A percentile compares a stretch with the other conserved stretches of the same genome.
Evolutionary conservation across 2,888 invertebrate species (phyloP).

Genomic region (Drosophila mayaguana): DNA sequence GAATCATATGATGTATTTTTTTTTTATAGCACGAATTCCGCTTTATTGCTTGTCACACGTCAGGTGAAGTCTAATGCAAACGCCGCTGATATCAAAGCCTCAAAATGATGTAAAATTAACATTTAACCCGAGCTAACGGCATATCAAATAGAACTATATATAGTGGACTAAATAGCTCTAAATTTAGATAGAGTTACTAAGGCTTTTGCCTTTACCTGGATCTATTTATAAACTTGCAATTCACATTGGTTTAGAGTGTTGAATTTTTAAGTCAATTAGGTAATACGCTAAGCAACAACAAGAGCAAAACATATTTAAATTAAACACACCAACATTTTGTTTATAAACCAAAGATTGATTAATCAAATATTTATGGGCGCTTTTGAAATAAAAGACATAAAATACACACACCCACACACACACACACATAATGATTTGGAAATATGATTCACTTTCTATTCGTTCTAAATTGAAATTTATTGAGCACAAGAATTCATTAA

Average conservation of each 20-base stretch:
- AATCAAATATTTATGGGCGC: conserved; percentile 15
- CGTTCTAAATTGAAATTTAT: not conserved
- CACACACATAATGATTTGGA: not conserved
- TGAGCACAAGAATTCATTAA: not conserved
- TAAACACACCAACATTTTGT: conserved; percentile 9
- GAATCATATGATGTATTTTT: conserved; percentile 23
- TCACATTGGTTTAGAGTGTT: too few species aligned
- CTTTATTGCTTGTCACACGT: conserved; percentile 13
- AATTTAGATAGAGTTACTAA: not conserved
- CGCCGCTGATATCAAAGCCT: not conserved
- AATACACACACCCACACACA: too few species aligned
- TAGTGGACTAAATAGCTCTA: not conserved
- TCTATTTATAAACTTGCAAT: too few species aligned
- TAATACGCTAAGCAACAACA: not conserved
- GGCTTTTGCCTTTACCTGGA: too few species aligned
- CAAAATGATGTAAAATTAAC: not conserved
- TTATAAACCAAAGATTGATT: conserved; percentile 14
- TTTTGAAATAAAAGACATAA: not conserved
- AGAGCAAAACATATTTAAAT: not conserved
- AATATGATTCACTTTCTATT: conserved; percentile 7
- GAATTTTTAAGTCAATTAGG: not conserved
- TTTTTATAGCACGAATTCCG: not conserved
- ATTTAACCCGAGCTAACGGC: not conserved
- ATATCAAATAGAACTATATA: not conserved
- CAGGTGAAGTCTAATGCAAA: conserved; percentile 14